These are phyloP conservation scores for Mesitornis unicolor DNA, from an alignment of 2,113 vertebrate species.

Conservation along the genomic window DNA sequence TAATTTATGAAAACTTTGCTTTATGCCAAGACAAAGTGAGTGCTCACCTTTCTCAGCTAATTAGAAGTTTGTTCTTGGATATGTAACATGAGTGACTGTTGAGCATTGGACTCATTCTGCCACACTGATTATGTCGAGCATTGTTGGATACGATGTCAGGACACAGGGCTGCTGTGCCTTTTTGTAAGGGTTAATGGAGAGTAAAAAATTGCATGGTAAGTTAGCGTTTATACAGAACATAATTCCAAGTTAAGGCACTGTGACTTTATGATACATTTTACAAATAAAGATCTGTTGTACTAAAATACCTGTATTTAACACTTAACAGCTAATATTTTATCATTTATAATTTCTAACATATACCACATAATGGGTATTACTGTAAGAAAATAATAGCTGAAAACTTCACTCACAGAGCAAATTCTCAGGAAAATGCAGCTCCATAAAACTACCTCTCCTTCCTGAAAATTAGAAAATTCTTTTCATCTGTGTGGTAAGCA, in stretches of 20 bases:
- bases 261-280: neutral
- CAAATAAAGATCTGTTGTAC: neutral
- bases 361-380: neutral
- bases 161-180: neutral
- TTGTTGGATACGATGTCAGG: neutral
- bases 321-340: neutral
- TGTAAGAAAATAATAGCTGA: neutral
- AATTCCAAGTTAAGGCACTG: neutral
- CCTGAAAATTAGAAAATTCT: neutral
- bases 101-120: constrained; percentile 21
- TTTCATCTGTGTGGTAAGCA: neutral
- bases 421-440: neutral
- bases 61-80: neutral
- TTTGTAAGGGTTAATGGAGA: neutral
- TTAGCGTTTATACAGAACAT: neutral
- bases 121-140: neutral
- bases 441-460: neutral
- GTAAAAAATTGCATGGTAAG: neutral
- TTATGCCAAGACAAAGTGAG: neutral
- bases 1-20: neutral
- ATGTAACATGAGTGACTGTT: neutral
- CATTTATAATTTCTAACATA: neutral
- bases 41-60: neutral
- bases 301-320: neutral
- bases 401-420: neutral